Evolutionary conservation across 2,888 invertebrate genomes (phyloP).

Genomic region (Lycophotia porphyrea): DNA sequence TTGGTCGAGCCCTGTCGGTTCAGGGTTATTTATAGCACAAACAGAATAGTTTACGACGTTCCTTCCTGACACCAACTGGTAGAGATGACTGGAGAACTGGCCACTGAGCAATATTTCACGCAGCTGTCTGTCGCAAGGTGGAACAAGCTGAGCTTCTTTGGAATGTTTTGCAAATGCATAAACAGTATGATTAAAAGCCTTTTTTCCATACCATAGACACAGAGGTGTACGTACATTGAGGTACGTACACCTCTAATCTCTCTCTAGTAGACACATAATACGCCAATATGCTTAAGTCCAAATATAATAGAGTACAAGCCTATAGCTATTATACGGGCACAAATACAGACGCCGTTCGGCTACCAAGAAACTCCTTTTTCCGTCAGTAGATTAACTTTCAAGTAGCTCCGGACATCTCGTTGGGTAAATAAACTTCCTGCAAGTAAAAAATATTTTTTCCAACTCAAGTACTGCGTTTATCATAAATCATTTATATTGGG

Average conservation of each 20-base stretch:
- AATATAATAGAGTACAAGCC: neutral
- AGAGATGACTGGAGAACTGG: neutral
- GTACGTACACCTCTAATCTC: no score
- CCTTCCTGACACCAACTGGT: slow-evolving; percentile 15
- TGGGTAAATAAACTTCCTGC: neutral
- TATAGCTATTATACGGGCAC: neutral
- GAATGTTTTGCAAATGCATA: neutral
- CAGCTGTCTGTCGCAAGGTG: neutral
- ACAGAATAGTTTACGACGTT: slow-evolving; percentile 24
- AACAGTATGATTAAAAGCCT: neutral
- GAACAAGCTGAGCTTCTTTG: neutral
- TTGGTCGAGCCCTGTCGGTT: neutral
- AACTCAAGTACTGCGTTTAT: neutral
- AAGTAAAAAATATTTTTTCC: neutral
- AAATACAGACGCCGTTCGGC: neutral
- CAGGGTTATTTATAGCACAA: slow-evolving; percentile 31
- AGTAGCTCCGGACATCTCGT: neutral
- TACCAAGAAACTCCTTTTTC: neutral
- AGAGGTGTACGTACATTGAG: no score
- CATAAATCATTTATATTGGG: slow-evolving; percentile 32
- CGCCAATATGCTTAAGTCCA: neutral
- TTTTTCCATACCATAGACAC: neutral
- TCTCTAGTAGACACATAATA: neutral
- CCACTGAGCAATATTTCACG: slow-evolving; percentile 11
- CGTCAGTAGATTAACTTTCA: neutral